phyloP scores from a whole-genome alignment of 1,140 invertebrate species.

The Diabrotica undecimpunctata region DNA sequence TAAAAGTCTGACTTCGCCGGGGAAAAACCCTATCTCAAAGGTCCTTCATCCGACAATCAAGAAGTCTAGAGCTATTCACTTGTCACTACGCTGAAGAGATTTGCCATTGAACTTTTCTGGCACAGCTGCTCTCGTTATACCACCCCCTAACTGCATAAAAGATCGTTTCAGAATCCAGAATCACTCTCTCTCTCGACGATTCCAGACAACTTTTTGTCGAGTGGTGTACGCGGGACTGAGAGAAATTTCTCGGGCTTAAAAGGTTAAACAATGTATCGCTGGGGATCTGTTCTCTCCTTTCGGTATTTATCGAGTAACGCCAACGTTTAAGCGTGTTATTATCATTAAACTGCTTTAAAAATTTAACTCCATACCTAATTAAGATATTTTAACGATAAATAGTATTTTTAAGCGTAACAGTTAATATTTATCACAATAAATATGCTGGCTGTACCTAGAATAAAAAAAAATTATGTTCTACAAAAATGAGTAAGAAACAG shows the following conservation, averaged over 20 bases:
- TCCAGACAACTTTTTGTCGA: slow-evolving; percentile 8
- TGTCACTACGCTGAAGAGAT: neutral
- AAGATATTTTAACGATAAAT: too few species aligned
- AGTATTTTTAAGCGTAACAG: too few species aligned
- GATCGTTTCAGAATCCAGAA: neutral
- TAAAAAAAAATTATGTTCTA: too few species aligned
- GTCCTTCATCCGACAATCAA: slow-evolving; percentile 10
- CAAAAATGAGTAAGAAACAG: too few species aligned
- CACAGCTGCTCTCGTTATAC: slow-evolving; percentile 1
- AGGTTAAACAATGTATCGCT: neutral
- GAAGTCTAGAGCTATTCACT: slow-evolving; percentile 7
- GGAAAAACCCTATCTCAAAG: slow-evolving; percentile 5
- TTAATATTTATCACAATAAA: too few species aligned
- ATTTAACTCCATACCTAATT: too few species aligned
- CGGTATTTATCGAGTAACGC: too few species aligned
- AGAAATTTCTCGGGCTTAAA: neutral
- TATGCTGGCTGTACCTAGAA: too few species aligned
- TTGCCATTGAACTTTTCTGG: slow-evolving; percentile 8
- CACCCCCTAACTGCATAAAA: slow-evolving; percentile 4
- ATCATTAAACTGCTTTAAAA: too few species aligned
- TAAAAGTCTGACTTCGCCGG: neutral
- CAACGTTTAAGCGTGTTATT: too few species aligned
- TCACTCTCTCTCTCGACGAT: slow-evolving; percentile 2
- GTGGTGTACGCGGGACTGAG: neutral
- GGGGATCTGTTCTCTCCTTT: too few species aligned